These are phyloP conservation scores for Tamandua tetradactyla DNA, from an alignment of 2,797 vertebrate species.

Conservation along the genomic window DNA sequence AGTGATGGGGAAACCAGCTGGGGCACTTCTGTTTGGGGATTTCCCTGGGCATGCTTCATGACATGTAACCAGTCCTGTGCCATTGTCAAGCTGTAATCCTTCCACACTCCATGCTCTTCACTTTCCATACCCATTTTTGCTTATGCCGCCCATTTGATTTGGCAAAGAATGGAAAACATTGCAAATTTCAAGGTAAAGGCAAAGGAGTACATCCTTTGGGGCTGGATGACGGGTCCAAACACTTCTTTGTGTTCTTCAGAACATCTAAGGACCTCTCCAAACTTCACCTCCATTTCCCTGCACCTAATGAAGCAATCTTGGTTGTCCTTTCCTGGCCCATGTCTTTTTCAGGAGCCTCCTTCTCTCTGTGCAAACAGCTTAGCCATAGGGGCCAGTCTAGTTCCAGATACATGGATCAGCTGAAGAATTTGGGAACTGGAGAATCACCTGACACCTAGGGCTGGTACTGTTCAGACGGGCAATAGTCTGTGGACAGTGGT, in stretches of 20 bases:
- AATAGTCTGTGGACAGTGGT: background rate
- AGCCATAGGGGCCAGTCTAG: background rate
- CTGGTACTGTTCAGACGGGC: background rate
- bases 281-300: background rate
- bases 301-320: background rate
- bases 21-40: constrained; percentile 74
- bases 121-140: background rate
- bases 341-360: background rate
- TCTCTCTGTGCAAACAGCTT: background rate
- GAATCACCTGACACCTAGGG: background rate
- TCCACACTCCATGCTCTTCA: background rate
- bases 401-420: background rate
- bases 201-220: background rate
- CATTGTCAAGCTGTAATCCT: constrained; percentile 14
- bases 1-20: constrained; percentile 68
- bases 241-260: background rate
- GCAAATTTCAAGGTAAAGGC: background rate
- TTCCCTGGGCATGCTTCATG: constrained; percentile 67
- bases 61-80: background rate
- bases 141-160: background rate
- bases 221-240: background rate
- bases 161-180: background rate
- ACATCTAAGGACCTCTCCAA: background rate
- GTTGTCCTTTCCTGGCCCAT: background rate
- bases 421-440: background rate